Conservation (phyloP, 2,888 invertebrate genomes). For the Lithophane semibrunnea region DNA sequence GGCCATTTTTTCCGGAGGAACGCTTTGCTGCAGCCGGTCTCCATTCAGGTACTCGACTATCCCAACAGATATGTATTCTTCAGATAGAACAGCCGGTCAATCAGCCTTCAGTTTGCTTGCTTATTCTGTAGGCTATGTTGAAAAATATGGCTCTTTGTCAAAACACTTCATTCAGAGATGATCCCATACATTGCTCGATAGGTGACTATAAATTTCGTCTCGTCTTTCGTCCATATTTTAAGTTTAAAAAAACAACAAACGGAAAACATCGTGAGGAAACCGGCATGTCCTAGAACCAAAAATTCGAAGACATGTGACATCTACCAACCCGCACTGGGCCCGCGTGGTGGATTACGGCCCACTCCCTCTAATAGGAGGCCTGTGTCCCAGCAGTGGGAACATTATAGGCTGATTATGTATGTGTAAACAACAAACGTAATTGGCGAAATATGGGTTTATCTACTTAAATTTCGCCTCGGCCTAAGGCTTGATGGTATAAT, state of each 20-base stretch:
- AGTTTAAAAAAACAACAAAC: not conserved
- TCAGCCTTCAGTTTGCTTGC: not conserved
- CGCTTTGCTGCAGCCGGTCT: not conserved
- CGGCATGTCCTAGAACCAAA: no score
- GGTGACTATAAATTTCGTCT: not conserved
- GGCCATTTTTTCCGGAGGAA: not conserved
- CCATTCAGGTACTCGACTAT: no score
- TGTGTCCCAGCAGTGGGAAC: no score
- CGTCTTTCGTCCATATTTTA: not conserved
- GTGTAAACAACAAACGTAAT: not conserved
- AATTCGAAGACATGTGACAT: no score
- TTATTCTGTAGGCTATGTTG: not conserved
- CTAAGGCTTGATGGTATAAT: not conserved
- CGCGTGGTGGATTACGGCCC: no score
- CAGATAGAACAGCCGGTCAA: not conserved
- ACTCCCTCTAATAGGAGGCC: no score
- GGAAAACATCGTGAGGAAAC: no score
- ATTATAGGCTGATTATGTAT: no score
- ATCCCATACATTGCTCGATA: not conserved
- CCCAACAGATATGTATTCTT: not conserved
- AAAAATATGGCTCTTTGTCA: not conserved
- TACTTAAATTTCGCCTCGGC: not conserved
- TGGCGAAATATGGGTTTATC: not conserved
- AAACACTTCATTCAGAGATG: not conserved
- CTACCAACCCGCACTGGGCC: no score